phyloP scores from a whole-genome alignment of 1,140 invertebrate species.

The Drosophila santomea region DNA sequence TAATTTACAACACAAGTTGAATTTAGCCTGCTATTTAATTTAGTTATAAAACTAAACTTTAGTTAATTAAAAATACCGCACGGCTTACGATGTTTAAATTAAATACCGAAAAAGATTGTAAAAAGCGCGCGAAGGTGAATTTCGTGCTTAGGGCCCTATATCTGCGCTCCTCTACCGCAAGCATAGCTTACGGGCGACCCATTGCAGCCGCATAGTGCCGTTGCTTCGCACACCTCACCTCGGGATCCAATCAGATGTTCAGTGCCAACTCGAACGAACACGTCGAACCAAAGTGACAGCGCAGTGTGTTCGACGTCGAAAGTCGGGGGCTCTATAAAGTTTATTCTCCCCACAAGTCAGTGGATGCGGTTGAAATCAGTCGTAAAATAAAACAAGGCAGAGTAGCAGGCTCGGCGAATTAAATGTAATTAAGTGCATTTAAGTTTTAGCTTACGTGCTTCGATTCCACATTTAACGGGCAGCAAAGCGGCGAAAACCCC shows the following conservation, averaged over 20 bases:
- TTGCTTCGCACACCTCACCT: slow-evolving; percentile 6
- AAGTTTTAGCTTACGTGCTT: slow-evolving; percentile 64
- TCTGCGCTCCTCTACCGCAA: slow-evolving; percentile 3
- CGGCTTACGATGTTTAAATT: not conserved
- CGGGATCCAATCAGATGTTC: slow-evolving; percentile 12
- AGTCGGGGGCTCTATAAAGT: slow-evolving; percentile 7
- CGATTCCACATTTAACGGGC: slow-evolving; percentile 14
- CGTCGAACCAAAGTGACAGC: slow-evolving; percentile 17
- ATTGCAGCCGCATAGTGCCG: not conserved
- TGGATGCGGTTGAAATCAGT: slow-evolving; percentile 10
- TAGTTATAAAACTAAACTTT: no score
- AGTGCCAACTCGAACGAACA: not conserved
- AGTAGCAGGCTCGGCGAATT: slow-evolving; percentile 40
- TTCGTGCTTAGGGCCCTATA: not conserved
- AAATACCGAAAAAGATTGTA: not conserved
- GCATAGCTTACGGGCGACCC: not conserved
- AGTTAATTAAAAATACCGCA: no score
- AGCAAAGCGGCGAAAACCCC: not conserved
- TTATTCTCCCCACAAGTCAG: slow-evolving; percentile 11
- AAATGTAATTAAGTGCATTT: slow-evolving; percentile 72
- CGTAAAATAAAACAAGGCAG: slow-evolving; percentile 48
- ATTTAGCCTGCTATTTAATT: no score
- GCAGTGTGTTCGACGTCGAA: not conserved
- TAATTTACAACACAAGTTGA: no score
- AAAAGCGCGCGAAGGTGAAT: slow-evolving; percentile 6